Base-by-base conservation (phyloP, 2,113 vertebrate species). In the Sylvilagus bachmani region DNA sequence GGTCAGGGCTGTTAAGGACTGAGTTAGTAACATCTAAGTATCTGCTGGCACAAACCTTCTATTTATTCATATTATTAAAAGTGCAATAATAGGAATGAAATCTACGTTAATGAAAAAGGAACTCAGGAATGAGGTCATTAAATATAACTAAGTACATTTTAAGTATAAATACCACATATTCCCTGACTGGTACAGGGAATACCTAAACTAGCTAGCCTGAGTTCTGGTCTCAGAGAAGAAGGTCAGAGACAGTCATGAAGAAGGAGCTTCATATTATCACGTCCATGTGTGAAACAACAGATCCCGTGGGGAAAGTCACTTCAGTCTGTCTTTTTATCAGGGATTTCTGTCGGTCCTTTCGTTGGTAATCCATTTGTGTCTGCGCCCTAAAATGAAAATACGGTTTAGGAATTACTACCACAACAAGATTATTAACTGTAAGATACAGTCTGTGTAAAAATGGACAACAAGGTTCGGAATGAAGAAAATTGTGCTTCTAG, bases 291-390 rank as follows among this genome's bases (percentile, higher is more conserved):
- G 87, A 77, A 96, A 21, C 2, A 91, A 31, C 53, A 89, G 73
- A 96, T 93, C 95, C 80, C 96, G 19, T 3, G 6, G 19, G 55
- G 73, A 93, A 38, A 9, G 58, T 19, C 58, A 11, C 61, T 90
- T 98, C 95, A 99, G 94, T 99, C 98, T 0, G 77, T 98, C 97
- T 99, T 99, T 98, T 99, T 99, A 89, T 98, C 98, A 19, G 93
- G 87, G 90, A 79, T 92, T 71, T 95, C 95, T 38, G 94, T 58
- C 25, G 98, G 85, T 96, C 88, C 98, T 96, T 98, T 98, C 38
- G 96, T 13, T 58, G 96, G 53, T 22, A 97, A 92, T 93, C 97
- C 98, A 49, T 98, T 98, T 29, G 67, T 66, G 0, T 98, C 78
- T 3, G 98, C 89, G 71, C 44, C 70, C 98, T 99, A 98, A 91